Evolutionary conservation across 2,888 invertebrate species (phyloP), one percentile per base, ranked within the genome.

Genomic region (Metacarcinus magister): DNA sequence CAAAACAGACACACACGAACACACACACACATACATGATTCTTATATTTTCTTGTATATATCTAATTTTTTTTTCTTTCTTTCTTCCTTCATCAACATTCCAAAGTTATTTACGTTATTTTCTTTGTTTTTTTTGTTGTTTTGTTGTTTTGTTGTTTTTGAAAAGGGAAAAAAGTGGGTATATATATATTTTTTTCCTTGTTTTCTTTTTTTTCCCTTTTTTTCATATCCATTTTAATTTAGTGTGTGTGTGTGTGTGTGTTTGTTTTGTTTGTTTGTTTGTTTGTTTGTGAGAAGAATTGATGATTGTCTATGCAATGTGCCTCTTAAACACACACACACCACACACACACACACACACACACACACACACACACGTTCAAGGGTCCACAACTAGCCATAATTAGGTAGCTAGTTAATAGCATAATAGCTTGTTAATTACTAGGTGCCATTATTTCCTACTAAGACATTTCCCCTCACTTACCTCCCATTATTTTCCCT

Each of bases 21-120:
- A 82, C 82, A 82, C 82, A 82, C 82, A 82, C 82, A 82, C 82
- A 82, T 32, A 82, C 82, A 82, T n/a, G n/a, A n/a, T n/a, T n/a
- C 5, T 5, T 23, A 67, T 5, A 5, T 23, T 54, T 67, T 23
- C 5, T 23, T 23, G 13, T 67, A 23, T 23, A 5, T 39, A 39
- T 39, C 0, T 39, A 39, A 39, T 39, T 39, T 39, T 39, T 39
- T 39, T 39, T 39, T 39, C 2, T 39, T 39, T 39, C 39, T 39
- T 39, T 0, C 39, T 39, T 39, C 2, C 5, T 5, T 67, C 54
- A 54, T 28, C 10, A 82, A 82, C 32, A 82, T 82, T 32, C 32
- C 28, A 82, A 67, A 67, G 23, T 5, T 16, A 23, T 1, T 5
- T 23, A 67, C 16, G 16, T 23, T 54, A 4, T 23, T 23, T 23